A percentile compares a stretch with the other conserved stretches of the same genome.
These are phyloP conservation scores for Neopipo cinnamomea DNA, from an alignment of 2,113 vertebrate species.

Conservation along the genomic window DNA sequence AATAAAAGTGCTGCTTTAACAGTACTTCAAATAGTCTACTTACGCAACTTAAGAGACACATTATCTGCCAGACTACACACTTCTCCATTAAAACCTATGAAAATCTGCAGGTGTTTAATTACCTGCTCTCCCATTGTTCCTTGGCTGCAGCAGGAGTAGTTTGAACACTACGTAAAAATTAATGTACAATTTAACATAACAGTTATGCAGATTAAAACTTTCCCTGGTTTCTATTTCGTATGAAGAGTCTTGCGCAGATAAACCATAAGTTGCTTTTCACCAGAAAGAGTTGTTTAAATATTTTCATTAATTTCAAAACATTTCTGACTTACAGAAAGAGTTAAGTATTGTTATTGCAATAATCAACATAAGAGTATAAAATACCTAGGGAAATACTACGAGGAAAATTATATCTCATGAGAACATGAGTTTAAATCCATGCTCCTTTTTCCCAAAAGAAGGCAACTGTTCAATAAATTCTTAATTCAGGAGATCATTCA, in stretches of 20 bases:
- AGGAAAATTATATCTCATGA: not conserved
- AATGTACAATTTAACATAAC: slow-evolving; percentile 17
- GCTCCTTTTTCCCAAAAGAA: not conserved
- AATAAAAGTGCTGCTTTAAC: slow-evolving; percentile 62
- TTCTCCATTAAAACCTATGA: slow-evolving; percentile 62
- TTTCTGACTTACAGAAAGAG: not conserved
- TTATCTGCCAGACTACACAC: slow-evolving; percentile 66
- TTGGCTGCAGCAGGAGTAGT: slow-evolving; percentile 21
- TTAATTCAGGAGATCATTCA: not conserved
- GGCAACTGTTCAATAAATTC: not conserved
- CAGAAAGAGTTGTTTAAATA: not conserved
- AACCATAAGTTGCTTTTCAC: not conserved
- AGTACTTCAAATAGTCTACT: slow-evolving; percentile 56
- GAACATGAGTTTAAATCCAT: not conserved
- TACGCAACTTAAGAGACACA: slow-evolving; percentile 55
- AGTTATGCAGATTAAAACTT: slow-evolving; percentile 44
- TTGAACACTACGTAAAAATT: slow-evolving; percentile 16
- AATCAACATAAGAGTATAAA: not conserved
- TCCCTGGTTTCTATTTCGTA: not conserved
- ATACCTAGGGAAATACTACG: not conserved
- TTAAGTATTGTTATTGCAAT: not conserved
- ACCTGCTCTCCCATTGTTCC: slow-evolving; percentile 58
- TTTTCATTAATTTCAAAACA: not conserved
- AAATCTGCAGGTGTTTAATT: slow-evolving; percentile 66
- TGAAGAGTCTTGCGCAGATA: not conserved